Percentiles rank a stretch among this genome's conserved stretches.
Conservation (phyloP, 2,797 vertebrate species). For the Hypotaenidia okinawae region DNA sequence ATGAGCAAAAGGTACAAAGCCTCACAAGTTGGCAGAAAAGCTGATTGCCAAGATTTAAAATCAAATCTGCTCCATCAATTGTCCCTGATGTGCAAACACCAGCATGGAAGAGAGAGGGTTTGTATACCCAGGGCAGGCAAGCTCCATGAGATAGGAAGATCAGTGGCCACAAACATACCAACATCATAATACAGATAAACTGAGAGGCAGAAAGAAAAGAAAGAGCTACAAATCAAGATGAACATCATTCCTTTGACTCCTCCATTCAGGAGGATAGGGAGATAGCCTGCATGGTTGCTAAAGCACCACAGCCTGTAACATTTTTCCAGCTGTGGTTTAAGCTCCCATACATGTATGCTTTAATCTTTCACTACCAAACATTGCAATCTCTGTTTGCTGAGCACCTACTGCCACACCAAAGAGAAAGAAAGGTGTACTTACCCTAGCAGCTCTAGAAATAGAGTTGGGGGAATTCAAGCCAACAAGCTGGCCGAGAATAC, state of each 20-base stretch:
- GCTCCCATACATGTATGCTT: not conserved
- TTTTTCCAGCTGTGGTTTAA: not conserved
- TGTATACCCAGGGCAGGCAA: not conserved
- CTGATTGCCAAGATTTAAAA: not conserved
- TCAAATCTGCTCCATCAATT: not conserved
- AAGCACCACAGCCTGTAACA: not conserved
- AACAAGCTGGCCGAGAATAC: slow-evolving; percentile 90
- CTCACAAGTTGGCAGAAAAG: not conserved
- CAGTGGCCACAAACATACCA: not conserved
- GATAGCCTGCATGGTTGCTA: not conserved
- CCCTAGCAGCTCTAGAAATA: slow-evolving; percentile 91
- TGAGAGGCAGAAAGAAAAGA: not conserved
- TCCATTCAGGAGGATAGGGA: not conserved
- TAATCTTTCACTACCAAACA: not conserved
- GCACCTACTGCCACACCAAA: not conserved
- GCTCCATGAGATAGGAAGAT: not conserved
- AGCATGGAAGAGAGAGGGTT: not conserved
- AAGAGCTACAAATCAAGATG: not conserved
- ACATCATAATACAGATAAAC: not conserved
- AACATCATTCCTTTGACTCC: not conserved
- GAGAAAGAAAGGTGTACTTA: slow-evolving; percentile 64
- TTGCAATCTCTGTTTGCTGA: not conserved
- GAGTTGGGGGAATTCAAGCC: slow-evolving; percentile 94
- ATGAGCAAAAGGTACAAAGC: not conserved
- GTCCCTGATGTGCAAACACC: not conserved